Evolutionary conservation across 2,113 vertebrate species (phyloP).

Genomic region (Phyllostomus discolor): DNA sequence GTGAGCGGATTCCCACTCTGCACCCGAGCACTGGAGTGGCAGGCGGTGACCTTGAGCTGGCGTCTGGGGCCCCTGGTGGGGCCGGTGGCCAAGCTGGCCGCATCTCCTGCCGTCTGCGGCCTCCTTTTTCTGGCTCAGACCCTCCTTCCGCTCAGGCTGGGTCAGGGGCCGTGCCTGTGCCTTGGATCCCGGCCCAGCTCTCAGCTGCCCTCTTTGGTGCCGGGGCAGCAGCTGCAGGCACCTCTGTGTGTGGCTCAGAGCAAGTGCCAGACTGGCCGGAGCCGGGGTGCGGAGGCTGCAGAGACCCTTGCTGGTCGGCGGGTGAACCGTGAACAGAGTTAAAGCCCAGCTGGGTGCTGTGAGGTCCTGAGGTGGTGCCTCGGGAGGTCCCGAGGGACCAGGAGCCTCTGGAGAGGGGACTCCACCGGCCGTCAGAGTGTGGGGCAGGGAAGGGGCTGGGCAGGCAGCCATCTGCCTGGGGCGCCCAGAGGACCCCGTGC

Average conservation of each 20-base stretch:
- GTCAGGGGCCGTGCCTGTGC: background rate
- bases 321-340: background rate
- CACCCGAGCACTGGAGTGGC: accelerated
- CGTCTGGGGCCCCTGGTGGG: accelerated
- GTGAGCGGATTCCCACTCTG: background rate
- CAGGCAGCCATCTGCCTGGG: background rate
- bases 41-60: background rate
- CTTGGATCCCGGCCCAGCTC: background rate
- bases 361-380: background rate
- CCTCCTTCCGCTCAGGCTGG: background rate
- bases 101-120: background rate
- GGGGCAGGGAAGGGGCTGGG: background rate
- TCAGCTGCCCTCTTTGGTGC: background rate
- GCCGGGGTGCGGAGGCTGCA: background rate
- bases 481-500: background rate
- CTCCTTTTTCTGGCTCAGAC: background rate
- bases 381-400: background rate
- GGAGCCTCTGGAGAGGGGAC: background rate
- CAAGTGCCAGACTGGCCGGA: accelerated
- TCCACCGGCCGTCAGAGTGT: accelerated
- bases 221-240: background rate
- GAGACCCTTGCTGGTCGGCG: background rate
- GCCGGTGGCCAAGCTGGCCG: background rate
- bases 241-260: background rate
- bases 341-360: background rate